Evolutionary conservation across 2,888 invertebrate species (phyloP).

Genomic region (Athrips mouffetella): DNA sequence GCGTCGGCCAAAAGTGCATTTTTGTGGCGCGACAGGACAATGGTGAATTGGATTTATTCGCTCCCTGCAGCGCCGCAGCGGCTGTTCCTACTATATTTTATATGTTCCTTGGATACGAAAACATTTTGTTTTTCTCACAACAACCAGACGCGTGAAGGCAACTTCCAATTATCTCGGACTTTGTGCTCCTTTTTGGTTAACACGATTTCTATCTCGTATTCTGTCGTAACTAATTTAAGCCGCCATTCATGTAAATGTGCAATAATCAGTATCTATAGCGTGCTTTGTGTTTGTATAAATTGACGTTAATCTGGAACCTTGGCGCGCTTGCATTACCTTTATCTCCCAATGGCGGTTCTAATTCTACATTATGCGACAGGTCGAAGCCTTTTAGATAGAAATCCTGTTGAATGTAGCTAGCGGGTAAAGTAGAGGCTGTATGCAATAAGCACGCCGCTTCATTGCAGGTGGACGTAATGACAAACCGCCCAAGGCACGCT

Average conservation of each 20-base stretch:
- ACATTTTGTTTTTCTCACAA: conserved; percentile 21
- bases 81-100: conserved; percentile 27
- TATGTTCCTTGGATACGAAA: conserved; percentile 20
- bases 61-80: conserved; percentile 49
- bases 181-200: conserved; percentile 8
- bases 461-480: conserved; percentile 37
- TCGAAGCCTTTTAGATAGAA: conserved; percentile 24
- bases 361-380: conserved; percentile 29
- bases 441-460: conserved; percentile 36
- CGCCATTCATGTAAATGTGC: conserved; percentile 9
- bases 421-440: conserved; percentile 19
- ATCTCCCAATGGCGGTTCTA: conserved; percentile 22
- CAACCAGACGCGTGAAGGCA: conserved; percentile 23
- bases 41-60: conserved; percentile 58
- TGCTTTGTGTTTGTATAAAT: conserved; percentile 12
- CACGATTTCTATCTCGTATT: conserved; percentile 5
- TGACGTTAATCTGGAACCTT: conserved; percentile 9
- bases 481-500: conserved; percentile 40
- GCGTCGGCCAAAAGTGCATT: conserved; percentile 44
- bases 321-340: conserved; percentile 8
- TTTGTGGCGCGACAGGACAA: conserved; percentile 60
- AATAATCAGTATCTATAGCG: conserved; percentile 4
- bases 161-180: conserved; percentile 21
- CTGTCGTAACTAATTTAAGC: conserved; percentile 7
- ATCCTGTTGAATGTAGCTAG: conserved; percentile 40